Percentiles rank a stretch among this genome's conserved stretches.
Conservation (phyloP, 1,140 invertebrate genomes). For the Aporrectodea caliginosa region DNA sequence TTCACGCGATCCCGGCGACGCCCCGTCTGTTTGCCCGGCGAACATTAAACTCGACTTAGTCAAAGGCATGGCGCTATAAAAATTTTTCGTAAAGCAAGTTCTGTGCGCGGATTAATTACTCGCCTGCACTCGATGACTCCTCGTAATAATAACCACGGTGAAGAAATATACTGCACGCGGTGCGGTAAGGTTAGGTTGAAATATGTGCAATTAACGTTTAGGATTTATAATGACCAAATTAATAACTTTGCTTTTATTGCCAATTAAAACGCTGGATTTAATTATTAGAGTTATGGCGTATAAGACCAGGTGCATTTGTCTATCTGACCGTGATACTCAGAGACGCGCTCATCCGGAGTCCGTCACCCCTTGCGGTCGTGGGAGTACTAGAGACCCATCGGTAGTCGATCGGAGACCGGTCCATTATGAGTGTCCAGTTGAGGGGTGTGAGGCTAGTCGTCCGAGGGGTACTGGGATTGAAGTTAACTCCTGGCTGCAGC, state of each 20-base stretch:
- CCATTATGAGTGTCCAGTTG: neutral
- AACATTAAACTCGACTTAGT: slow-evolving; percentile 3
- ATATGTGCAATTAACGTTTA: too few species aligned
- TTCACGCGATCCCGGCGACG: neutral
- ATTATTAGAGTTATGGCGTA: too few species aligned
- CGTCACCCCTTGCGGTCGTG: neutral
- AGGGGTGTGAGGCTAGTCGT: neutral
- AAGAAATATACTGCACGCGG: neutral
- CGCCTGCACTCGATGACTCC: neutral
- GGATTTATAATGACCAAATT: too few species aligned
- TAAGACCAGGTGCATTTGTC: too few species aligned
- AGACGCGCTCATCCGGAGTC: neutral
- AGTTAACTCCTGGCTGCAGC: neutral
- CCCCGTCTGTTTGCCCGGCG: neutral
- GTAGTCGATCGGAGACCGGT: too few species aligned
- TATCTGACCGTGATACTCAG: too few species aligned
- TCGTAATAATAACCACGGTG: neutral
- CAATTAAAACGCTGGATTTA: too few species aligned
- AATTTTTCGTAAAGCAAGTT: neutral
- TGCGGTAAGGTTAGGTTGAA: too few species aligned
- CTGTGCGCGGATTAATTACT: neutral
- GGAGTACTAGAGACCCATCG: neutral
- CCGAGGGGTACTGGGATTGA: neutral
- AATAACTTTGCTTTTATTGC: too few species aligned
- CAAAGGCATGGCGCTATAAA: neutral